phyloP scores from a whole-genome alignment of 2,797 vertebrate genomes.

The Scarus forsteni region DNA sequence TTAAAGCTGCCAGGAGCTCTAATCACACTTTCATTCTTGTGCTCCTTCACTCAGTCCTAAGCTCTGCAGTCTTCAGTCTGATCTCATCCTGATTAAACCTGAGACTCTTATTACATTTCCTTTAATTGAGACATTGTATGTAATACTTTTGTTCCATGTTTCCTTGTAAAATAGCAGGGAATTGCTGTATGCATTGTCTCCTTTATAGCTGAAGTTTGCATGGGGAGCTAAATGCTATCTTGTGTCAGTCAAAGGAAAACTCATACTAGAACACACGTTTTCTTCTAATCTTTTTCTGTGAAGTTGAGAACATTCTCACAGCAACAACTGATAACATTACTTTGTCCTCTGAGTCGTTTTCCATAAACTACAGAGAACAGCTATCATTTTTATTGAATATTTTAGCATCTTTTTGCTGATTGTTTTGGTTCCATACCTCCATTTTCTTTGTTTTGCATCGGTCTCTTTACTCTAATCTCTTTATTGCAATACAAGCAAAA shows the following conservation, averaged over 20 bases:
- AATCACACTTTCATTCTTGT: conserved; percentile 33
- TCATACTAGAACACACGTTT: background rate
- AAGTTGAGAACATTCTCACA: background rate
- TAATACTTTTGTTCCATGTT: background rate
- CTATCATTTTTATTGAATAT: too few species aligned
- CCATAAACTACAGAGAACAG: too few species aligned
- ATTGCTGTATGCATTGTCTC: conserved; percentile 5
- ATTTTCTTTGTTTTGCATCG: too few species aligned
- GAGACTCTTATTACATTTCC: background rate
- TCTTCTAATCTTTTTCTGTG: background rate
- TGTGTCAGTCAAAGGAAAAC: background rate
- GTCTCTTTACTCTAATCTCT: too few species aligned
- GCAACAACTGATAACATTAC: too few species aligned
- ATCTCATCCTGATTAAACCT: background rate
- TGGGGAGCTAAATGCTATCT: background rate
- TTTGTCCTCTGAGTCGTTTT: too few species aligned
- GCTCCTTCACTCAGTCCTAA: conserved; percentile 9
- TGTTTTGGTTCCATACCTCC: too few species aligned
- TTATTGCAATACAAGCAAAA: too few species aligned
- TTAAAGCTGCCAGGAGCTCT: conserved; percentile 43
- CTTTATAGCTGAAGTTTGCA: background rate
- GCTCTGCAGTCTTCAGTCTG: conserved; percentile 8
- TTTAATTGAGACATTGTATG: conserved; percentile 1
- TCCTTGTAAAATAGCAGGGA: conserved; percentile 1
- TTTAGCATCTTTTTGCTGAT: too few species aligned